A percentile compares a stretch with the other conserved stretches of the same genome.
Conservation (phyloP, 2,888 invertebrate species). For the Idaea straminata region DNA sequence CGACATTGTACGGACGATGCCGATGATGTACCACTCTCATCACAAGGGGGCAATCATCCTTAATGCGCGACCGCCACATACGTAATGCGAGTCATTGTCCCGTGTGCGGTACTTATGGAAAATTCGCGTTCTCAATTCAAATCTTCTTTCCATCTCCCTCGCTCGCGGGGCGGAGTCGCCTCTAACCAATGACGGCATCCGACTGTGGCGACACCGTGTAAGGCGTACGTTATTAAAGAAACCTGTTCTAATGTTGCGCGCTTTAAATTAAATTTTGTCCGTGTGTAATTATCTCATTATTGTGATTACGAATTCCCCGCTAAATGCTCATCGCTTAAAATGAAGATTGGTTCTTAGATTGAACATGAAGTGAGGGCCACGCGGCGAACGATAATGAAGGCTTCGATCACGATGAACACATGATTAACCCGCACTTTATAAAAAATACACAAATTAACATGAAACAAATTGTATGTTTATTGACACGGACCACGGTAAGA, state of each 20-base stretch:
- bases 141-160: constrained; percentile 78
- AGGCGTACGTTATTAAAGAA: constrained; percentile 80
- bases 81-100: constrained; percentile 81
- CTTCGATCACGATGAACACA: constrained; percentile 41
- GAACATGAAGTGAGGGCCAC: constrained; percentile 55
- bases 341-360: constrained; percentile 64
- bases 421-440: constrained; percentile 41
- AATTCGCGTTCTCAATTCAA: constrained; percentile 81
- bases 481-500: constrained; percentile 63
- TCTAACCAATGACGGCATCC: constrained; percentile 75
- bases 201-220: constrained; percentile 77
- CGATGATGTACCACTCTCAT: constrained; percentile 77
- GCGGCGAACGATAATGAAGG: constrained; percentile 53
- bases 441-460: constrained; percentile 55
- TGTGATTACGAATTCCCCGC: constrained; percentile 78
- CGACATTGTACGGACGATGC: constrained; percentile 60
- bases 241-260: constrained; percentile 80
- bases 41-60: constrained; percentile 79
- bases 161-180: constrained; percentile 77
- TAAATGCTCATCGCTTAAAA: constrained; percentile 75
- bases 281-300: constrained; percentile 81
- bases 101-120: constrained; percentile 79
- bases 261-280: constrained; percentile 81
- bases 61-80: constrained; percentile 78
- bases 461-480: constrained; percentile 61